Percentiles rank a stretch among this genome's conserved stretches.
phyloP scores from a whole-genome alignment of 2,797 vertebrate genomes.

The Anomalospiza imberbis region DNA sequence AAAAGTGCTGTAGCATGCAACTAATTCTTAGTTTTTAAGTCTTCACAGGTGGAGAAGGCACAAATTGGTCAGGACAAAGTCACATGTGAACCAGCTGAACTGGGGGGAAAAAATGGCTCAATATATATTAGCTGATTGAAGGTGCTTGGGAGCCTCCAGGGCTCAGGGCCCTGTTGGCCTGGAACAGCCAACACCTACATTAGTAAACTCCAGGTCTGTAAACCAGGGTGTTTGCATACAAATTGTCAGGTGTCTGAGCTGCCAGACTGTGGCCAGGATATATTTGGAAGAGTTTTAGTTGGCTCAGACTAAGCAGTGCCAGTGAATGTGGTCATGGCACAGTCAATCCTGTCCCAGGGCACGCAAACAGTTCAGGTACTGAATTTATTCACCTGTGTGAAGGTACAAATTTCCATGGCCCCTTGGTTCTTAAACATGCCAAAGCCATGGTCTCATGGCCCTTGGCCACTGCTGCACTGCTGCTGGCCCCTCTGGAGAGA shows the following conservation, averaged over 20 bases:
- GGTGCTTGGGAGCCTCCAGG: not conserved
- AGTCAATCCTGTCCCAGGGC: not conserved
- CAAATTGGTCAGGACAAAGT: not conserved
- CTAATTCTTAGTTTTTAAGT: not conserved
- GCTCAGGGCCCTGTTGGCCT: not conserved
- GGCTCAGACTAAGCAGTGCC: not conserved
- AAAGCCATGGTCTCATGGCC: not conserved
- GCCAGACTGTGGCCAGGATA: not conserved
- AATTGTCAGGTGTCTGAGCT: not conserved
- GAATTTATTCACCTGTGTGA: not conserved
- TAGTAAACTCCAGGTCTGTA: not conserved
- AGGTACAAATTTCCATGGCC: not conserved
- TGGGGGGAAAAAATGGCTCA: not conserved
- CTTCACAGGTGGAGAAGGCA: not conserved
- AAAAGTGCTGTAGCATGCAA: not conserved
- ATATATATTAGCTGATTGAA: not conserved
- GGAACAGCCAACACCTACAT: not conserved
- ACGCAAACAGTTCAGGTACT: accelerated
- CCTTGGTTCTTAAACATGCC: not conserved
- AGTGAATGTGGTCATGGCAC: not conserved
- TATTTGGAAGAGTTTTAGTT: not conserved
- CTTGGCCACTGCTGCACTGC: not conserved
- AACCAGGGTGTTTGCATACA: not conserved
- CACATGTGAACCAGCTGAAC: not conserved
- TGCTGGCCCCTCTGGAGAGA: not conserved